Evolutionary conservation across 2,888 invertebrate genomes (phyloP).

Genomic region (Molorchus minor): DNA sequence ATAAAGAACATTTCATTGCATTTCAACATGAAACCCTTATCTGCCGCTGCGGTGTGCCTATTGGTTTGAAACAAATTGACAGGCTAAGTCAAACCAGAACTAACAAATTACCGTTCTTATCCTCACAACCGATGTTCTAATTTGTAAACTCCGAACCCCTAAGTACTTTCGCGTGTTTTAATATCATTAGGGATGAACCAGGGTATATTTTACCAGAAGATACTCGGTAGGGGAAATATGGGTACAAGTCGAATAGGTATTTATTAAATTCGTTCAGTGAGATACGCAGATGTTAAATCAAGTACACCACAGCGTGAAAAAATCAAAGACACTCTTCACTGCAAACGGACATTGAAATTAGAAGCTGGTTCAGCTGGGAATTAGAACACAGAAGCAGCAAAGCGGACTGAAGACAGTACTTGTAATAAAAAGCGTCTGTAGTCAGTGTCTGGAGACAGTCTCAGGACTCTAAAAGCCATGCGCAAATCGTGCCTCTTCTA

Average conservation of each 20-base stretch:
- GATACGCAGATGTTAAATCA: no score
- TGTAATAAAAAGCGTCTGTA: no score
- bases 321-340: no score
- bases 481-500: no score
- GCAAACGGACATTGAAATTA: no score
- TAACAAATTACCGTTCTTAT: conserved; percentile 25
- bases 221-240: no score
- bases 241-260: conserved; percentile 10
- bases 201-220: conserved; percentile 10
- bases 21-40: conserved; percentile 33
- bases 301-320: no score
- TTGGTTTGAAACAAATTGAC: conserved; percentile 29
- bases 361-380: no score
- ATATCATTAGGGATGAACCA: conserved; percentile 25
- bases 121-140: conserved; percentile 31
- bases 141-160: conserved; percentile 27
- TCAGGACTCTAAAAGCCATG: no score
- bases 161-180: conserved; percentile 30
- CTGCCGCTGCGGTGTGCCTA: conserved; percentile 13
- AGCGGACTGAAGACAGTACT: no score
- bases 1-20: conserved; percentile 25
- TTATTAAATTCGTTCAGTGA: conserved; percentile 31
- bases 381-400: no score
- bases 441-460: no score
- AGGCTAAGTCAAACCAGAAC: conserved; percentile 28